Conservation (phyloP, 2,113 vertebrate genomes). For the Gadus chalcogrammus region DNA sequence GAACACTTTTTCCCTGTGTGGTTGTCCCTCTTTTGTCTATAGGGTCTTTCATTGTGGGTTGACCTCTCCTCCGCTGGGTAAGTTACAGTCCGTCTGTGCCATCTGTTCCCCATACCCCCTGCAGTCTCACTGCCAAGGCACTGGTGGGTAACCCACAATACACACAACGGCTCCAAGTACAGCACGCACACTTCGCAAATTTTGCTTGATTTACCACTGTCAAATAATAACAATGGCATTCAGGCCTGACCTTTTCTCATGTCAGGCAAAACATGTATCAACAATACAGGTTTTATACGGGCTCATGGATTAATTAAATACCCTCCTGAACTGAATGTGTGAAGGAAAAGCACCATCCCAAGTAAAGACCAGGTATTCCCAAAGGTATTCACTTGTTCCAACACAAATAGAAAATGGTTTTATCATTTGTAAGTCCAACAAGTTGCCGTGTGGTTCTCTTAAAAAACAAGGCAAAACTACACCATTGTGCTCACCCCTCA, state of each 20-base stretch:
- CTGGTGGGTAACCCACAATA: constrained; percentile 30
- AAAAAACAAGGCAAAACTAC: too few relatives aligned
- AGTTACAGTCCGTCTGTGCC: constrained; percentile 75
- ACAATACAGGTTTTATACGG: background rate
- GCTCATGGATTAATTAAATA: too few relatives aligned
- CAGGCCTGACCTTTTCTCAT: background rate
- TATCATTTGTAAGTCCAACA: constrained; percentile 34
- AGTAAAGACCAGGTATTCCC: constrained; percentile 7
- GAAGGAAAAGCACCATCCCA: constrained; percentile 8
- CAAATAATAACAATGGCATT: background rate
- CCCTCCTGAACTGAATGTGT: constrained; percentile 2
- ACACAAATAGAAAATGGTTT: too few relatives aligned
- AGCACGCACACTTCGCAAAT: constrained; percentile 36
- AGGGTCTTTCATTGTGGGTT: constrained; percentile 45
- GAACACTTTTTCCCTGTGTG: constrained; percentile 27
- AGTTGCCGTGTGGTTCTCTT: too few relatives aligned
- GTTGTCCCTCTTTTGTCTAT: constrained; percentile 37
- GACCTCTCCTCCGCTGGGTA: constrained; percentile 50
- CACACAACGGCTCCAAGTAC: constrained; percentile 53
- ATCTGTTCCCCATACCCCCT: constrained; percentile 72
- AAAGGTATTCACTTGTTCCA: background rate
- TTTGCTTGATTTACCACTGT: background rate
- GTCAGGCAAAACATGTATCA: background rate
- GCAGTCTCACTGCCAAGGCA: constrained; percentile 53
- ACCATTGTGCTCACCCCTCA: constrained; percentile 45